phyloP scores from a whole-genome alignment of 2,797 vertebrate species.

The Tiaroga cobitis region DNA sequence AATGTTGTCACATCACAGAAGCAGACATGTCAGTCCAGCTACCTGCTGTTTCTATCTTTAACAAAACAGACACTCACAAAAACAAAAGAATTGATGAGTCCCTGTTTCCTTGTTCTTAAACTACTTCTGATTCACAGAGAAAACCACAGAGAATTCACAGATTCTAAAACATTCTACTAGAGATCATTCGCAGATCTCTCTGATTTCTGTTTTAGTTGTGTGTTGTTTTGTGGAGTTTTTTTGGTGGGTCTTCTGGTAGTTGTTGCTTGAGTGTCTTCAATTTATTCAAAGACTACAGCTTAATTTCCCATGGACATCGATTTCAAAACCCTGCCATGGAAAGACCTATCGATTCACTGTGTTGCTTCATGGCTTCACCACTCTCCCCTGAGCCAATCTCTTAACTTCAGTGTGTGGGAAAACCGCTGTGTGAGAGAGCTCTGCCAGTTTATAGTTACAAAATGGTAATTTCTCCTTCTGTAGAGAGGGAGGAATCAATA shows the following conservation, averaged over 20 bases:
- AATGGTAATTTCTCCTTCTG: conserved; percentile 27
- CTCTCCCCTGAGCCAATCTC: conserved; percentile 58
- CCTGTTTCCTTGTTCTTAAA: not conserved
- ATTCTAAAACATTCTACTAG: not conserved
- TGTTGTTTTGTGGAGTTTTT: conserved; percentile 35
- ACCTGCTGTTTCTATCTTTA: not conserved
- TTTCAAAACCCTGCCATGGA: conserved; percentile 66
- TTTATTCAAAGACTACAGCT: conserved; percentile 73
- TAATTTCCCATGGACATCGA: conserved; percentile 75
- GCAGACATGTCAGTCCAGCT: not conserved
- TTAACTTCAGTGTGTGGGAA: conserved; percentile 52
- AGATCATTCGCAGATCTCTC: not conserved
- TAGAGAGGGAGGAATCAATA: conserved; percentile 27
- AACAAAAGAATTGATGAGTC: not conserved
- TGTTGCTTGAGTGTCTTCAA: conserved; percentile 61
- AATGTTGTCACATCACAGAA: not conserved
- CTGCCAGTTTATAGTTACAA: conserved; percentile 32
- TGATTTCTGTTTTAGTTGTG: conserved; percentile 9
- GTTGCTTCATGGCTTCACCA: conserved; percentile 51
- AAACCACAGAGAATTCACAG: not conserved
- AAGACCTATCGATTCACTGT: conserved; percentile 71
- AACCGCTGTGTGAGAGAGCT: conserved; percentile 36
- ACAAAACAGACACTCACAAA: not conserved
- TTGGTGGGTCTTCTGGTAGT: conserved; percentile 41
- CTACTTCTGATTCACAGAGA: not conserved